These are phyloP conservation scores for Phalanger gymnotis DNA, from an alignment of 2,797 vertebrate species.

Conservation along the genomic window DNA sequence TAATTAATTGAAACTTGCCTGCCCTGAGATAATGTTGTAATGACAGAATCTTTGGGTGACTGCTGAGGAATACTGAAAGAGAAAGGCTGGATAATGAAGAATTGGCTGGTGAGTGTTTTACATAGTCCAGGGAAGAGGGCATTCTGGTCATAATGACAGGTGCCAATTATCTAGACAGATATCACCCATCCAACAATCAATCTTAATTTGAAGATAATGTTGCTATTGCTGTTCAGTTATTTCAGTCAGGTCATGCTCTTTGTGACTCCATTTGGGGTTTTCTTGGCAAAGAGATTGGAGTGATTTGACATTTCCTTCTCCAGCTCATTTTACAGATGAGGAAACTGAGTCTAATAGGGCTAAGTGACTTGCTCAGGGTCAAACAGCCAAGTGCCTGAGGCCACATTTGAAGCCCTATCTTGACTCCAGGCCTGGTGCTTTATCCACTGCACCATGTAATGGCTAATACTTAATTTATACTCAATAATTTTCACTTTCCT, in stretches of 20 bases:
- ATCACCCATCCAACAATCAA: neutral
- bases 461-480: neutral
- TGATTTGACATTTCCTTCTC: neutral
- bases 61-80: neutral
- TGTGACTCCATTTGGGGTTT: neutral
- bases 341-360: neutral
- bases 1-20: neutral
- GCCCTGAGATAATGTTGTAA: neutral
- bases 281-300: neutral
- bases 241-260: neutral
- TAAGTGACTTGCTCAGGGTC: neutral
- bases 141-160: neutral
- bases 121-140: neutral
- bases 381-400: neutral
- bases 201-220: neutral
- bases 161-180: neutral
- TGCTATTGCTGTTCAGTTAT: neutral
- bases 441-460: neutral
- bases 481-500: neutral
- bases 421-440: neutral
- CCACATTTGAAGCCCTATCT: neutral
- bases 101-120: neutral
- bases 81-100: neutral
- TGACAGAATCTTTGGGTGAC: neutral
- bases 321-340: neutral